Percentiles rank a stretch among this genome's conserved stretches.
Evolutionary conservation across 2,113 vertebrate species (phyloP).

Genomic region (Stictonetta naevosa): DNA sequence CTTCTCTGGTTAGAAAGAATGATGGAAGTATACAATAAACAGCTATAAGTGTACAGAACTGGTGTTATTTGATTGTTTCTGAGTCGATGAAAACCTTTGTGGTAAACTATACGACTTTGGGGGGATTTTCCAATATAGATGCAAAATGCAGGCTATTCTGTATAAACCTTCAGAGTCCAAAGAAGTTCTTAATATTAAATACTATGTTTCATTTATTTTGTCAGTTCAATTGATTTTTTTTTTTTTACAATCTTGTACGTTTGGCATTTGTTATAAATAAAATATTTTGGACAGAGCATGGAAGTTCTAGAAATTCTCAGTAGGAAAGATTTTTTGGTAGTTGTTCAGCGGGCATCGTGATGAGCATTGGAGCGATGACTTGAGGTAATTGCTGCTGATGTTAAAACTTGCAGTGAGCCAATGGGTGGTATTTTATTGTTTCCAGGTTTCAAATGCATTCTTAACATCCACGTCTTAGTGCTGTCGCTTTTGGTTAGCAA

Average conservation of each 20-base stretch:
- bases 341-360: background rate
- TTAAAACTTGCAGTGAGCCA: background rate
- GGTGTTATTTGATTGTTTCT: background rate
- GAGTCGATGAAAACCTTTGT: background rate
- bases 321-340: background rate
- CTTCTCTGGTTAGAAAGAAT: background rate
- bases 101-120: background rate
- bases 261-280: background rate
- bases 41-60: background rate
- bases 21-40: background rate
- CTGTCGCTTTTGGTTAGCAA: background rate
- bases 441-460: background rate
- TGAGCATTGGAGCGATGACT: background rate
- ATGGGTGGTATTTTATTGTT: background rate
- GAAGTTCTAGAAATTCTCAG: background rate
- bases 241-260: background rate
- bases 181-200: background rate
- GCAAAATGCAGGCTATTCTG: background rate
- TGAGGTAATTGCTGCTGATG: background rate
- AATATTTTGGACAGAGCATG: background rate
- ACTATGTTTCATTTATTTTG: background rate
- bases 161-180: background rate
- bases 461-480: background rate
- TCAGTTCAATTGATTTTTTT: background rate
- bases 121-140: background rate